A percentile compares a stretch with the other conserved stretches of the same genome.
These are phyloP conservation scores for Busseola fusca DNA, from an alignment of 2,888 invertebrate species.

Conservation along the genomic window DNA sequence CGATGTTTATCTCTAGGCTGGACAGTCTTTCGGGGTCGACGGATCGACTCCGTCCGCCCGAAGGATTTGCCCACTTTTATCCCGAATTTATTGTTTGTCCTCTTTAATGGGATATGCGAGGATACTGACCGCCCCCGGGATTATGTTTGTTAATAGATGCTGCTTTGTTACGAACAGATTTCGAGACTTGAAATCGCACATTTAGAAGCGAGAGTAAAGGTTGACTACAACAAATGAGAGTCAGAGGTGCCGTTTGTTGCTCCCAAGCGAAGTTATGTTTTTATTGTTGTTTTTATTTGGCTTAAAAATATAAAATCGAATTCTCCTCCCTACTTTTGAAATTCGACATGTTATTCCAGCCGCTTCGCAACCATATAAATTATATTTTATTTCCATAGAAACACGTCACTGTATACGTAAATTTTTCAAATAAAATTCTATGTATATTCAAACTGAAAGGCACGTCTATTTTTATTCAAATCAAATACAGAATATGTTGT, in stretches of 20 bases:
- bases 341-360: slow-evolving; percentile 11
- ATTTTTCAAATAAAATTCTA: slow-evolving; percentile 48
- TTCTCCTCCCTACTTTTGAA: background rate
- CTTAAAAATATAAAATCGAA: slow-evolving; percentile 16
- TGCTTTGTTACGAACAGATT: slow-evolving; percentile 53
- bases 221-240: slow-evolving; percentile 34
- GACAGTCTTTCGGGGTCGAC: slow-evolving; percentile 65
- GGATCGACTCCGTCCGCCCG: slow-evolving; percentile 62
- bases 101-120: slow-evolving; percentile 66
- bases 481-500: slow-evolving; percentile 44
- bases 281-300: background rate
- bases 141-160: slow-evolving; percentile 65
- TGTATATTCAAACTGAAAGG: slow-evolving; percentile 51
- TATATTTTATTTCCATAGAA: slow-evolving; percentile 30
- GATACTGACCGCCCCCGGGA: slow-evolving; percentile 58
- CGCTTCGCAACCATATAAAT: slow-evolving; percentile 5
- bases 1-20: slow-evolving; percentile 66
- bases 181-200: slow-evolving; percentile 41
- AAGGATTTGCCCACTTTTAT: slow-evolving; percentile 75
- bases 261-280: background rate
- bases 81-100: slow-evolving; percentile 75
- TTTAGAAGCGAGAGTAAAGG: slow-evolving; percentile 40
- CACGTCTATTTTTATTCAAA: slow-evolving; percentile 54
- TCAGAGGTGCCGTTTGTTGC: slow-evolving; percentile 11
- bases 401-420: slow-evolving; percentile 20